Percentiles rank a stretch among this genome's conserved stretches.
These are phyloP conservation scores for Leptocoma aspasia DNA, from an alignment of 2,113 vertebrate genomes.

Conservation along the genomic window DNA sequence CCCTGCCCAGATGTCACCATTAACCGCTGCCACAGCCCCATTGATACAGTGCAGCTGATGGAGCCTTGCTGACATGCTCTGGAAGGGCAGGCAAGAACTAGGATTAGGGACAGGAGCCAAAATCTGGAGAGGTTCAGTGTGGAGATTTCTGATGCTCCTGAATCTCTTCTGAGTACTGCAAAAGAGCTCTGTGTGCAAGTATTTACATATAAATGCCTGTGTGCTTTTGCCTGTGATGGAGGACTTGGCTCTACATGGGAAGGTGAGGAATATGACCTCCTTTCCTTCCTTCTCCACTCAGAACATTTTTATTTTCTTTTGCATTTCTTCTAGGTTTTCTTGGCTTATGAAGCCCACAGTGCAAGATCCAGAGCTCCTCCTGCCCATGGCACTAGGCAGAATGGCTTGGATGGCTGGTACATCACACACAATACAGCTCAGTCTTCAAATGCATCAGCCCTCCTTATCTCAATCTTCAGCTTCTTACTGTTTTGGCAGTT, in stretches of 20 bases:
- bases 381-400: not conserved
- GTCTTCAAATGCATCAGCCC: not conserved
- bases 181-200: not conserved
- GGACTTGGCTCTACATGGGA: not conserved
- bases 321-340: not conserved
- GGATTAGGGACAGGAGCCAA: not conserved
- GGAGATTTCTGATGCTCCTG: not conserved
- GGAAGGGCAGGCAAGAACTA: not conserved
- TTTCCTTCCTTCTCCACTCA: not conserved
- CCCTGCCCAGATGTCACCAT: not conserved
- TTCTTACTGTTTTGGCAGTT: not conserved
- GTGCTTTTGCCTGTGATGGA: not conserved
- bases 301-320: not conserved
- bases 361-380: not conserved
- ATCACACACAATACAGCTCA: not conserved
- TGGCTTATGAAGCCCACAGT: not conserved
- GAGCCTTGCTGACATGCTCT: not conserved
- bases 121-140: not conserved
- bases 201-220: rapidly evolving
- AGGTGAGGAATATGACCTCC: not conserved
- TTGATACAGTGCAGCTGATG: not conserved
- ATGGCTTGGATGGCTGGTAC: not conserved
- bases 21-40: not conserved
- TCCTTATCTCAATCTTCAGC: not conserved
- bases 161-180: not conserved